phyloP scores from a whole-genome alignment of 2,888 invertebrate species.

The Bombylius major region DNA sequence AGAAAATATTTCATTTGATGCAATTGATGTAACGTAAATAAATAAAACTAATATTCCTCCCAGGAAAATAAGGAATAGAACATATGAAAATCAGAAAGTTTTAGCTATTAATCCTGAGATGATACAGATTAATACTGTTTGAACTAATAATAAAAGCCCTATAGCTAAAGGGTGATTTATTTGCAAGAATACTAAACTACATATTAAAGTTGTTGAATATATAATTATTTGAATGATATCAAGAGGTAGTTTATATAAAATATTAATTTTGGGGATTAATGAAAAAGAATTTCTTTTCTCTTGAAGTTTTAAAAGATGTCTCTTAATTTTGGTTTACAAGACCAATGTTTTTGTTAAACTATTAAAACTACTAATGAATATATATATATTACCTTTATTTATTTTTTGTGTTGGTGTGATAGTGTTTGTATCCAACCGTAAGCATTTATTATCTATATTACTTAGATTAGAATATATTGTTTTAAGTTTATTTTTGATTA shows the following conservation, averaged over 20 bases:
- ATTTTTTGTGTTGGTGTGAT: constrained; percentile 41
- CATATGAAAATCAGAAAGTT: constrained; percentile 48
- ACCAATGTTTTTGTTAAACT: constrained; percentile 55
- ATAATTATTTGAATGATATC: constrained; percentile 30
- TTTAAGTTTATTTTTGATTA: constrained; percentile 42
- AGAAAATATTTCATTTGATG: constrained; percentile 47
- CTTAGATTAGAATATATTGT: constrained; percentile 50
- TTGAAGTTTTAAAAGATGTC: constrained; percentile 46
- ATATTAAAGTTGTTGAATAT: constrained; percentile 23
- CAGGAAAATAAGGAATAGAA: constrained; percentile 48
- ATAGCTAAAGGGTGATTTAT: constrained; percentile 42
- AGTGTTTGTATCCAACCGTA: constrained; percentile 43
- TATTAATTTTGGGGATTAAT: constrained; percentile 59
- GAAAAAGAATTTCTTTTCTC: constrained; percentile 43
- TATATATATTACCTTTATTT: constrained; percentile 37
- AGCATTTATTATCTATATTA: constrained; percentile 46
- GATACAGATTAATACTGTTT: constrained; percentile 41
- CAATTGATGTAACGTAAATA: constrained; percentile 50
- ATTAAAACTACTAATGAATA: constrained; percentile 47
- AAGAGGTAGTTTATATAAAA: constrained; percentile 53
- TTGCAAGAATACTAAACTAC: constrained; percentile 35
- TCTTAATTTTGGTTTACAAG: constrained; percentile 54
- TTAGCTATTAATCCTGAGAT: constrained; percentile 38
- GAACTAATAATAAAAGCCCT: constrained; percentile 42
- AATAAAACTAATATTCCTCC: constrained; percentile 52